Evolutionary conservation across 2,797 vertebrate genomes (phyloP).

Genomic region (Momotus momota): DNA sequence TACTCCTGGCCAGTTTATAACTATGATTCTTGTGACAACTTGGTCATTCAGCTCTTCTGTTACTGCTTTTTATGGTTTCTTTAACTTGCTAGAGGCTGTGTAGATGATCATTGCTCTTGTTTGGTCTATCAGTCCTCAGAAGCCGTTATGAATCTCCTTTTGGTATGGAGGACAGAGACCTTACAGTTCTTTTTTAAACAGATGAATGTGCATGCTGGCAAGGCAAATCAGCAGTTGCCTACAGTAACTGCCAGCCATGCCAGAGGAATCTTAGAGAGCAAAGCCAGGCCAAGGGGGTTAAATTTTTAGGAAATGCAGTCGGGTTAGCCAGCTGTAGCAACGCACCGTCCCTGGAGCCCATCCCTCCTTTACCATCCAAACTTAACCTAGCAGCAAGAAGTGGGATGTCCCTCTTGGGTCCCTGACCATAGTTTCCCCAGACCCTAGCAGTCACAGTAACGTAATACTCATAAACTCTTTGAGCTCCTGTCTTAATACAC

Average conservation of each 20-base stretch:
- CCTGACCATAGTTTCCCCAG: neutral
- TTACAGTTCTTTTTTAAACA: neutral
- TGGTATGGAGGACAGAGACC: neutral
- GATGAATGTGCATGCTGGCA: neutral
- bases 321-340: neutral
- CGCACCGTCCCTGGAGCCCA: too few species aligned
- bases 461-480: too few species aligned
- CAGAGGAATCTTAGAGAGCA: neutral
- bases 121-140: neutral
- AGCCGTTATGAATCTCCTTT: neutral
- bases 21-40: neutral
- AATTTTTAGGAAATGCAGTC: too few species aligned
- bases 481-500: neutral
- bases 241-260: neutral
- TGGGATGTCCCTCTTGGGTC: too few species aligned
- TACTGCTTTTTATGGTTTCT: neutral
- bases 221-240: neutral
- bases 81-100: neutral
- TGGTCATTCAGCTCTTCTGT: neutral
- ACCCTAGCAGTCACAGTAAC: neutral
- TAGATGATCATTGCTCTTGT: accelerated
- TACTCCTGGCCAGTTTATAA: neutral
- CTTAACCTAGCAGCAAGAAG: too few species aligned
- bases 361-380: neutral
- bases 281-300: neutral